Base-by-base conservation (phyloP, 2,113 vertebrate genomes). In the Cisticola juncidis region DNA sequence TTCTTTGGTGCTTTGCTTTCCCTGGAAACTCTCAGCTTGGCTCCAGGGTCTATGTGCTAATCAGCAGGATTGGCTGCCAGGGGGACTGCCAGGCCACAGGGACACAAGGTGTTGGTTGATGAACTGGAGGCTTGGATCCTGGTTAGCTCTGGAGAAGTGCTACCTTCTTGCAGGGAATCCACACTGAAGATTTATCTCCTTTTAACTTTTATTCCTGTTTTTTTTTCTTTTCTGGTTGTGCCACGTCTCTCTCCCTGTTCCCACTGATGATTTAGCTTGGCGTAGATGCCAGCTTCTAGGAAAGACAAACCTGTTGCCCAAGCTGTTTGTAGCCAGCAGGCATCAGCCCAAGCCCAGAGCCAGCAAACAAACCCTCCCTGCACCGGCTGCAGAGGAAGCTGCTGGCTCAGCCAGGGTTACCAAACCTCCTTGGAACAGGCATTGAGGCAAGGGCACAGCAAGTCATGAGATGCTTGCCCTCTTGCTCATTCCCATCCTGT, bases 351-450 rank as follows among this genome's bases (percentile, higher is more conserved):
- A 95, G 61, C 69, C 50, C 1, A 3, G 56, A 76, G 74, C 85
- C 74, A 60, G 64, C 77, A 73, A 74, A 66, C 69, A 70, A 42
- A 57, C 35, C 58, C 73, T 65, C 45, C 69, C 51, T 61, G 42
- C 0, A 0, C 35, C 0, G 0, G 35, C 61, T 90, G 65, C 47
- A 12, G 65, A 65, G 42, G 35, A 62, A 48, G 25, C 47, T 78
- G 69, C 64, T 58, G 18, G 31, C 84, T 61, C 79, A 54, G 53
- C 76, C 64, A 25, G 51, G 23, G 36, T 50, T 56, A 28, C 80
- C 4, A 18, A 26, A 91, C 70, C 65, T 79, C 22, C 47, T 62
- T 45, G 70, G 86, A 84, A 62, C 1, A 0, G 33, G 25, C 50
- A 53, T 5, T 42, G 79, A 53, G 38, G 60, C 76, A 10, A 77